These are phyloP conservation scores for Diplolepis rosae DNA, from an alignment of 2,888 invertebrate species.

Conservation along the genomic window DNA sequence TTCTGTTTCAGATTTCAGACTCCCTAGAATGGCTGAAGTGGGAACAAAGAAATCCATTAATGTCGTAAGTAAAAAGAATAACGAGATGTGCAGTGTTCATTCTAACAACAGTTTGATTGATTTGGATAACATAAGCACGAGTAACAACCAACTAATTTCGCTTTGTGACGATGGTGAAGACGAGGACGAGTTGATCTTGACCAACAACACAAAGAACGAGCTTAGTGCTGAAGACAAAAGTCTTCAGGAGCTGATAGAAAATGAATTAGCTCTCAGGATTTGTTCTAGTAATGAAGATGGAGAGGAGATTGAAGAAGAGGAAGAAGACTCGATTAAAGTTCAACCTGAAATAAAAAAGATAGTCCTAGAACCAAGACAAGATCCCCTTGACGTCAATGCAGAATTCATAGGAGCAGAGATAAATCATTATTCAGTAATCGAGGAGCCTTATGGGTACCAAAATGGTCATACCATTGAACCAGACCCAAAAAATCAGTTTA, in stretches of 20 bases:
- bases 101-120: conserved; percentile 74
- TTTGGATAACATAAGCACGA: conserved; percentile 67
- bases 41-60: conserved; percentile 70
- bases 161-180: conserved; percentile 66
- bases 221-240: conserved; percentile 70
- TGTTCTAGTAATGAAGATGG: conserved; percentile 56
- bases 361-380: conserved; percentile 55
- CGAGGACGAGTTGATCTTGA: conserved; percentile 64
- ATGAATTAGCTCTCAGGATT: conserved; percentile 68
- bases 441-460: conserved; percentile 61
- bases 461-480: conserved; percentile 59
- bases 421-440: conserved; percentile 59
- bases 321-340: conserved; percentile 37
- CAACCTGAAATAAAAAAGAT: conserved; percentile 63
- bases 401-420: conserved; percentile 67
- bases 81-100: conserved; percentile 70
- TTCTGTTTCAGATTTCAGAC: conserved; percentile 28
- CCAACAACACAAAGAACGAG: conserved; percentile 67
- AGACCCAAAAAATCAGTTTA: conserved; percentile 35
- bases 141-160: conserved; percentile 69
- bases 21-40: conserved; percentile 69
- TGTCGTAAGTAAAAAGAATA: conserved; percentile 69
- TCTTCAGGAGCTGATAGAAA: conserved; percentile 70
- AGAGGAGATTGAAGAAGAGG: conserved; percentile 43
- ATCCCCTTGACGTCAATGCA: conserved; percentile 57